Evolutionary conservation across 2,888 invertebrate genomes (phyloP).

Genomic region (Eristalis pertinax): DNA sequence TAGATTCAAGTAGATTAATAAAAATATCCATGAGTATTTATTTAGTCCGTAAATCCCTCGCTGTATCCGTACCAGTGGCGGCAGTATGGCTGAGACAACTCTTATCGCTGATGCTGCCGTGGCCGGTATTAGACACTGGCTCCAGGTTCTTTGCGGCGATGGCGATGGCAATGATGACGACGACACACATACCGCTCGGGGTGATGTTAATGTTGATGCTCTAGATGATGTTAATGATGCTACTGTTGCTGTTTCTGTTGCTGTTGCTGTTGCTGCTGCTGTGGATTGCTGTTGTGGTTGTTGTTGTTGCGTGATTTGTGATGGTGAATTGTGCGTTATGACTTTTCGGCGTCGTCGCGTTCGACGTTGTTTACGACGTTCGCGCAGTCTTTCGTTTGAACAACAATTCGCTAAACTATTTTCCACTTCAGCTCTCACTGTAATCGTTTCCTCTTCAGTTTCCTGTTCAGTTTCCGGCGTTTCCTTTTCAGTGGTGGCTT

Average conservation of each 20-base stretch:
- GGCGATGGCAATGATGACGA: conserved; percentile 25
- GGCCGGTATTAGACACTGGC: conserved; percentile 52
- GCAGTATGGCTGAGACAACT: conserved; percentile 67
- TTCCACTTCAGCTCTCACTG: background rate
- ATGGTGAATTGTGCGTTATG: conserved; percentile 28
- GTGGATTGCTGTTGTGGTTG: conserved; percentile 7
- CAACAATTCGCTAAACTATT: conserved; percentile 53
- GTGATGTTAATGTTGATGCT: conserved; percentile 60
- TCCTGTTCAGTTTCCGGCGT: background rate
- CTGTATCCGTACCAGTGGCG: conserved; percentile 73
- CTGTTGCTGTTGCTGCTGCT: conserved; percentile 47
- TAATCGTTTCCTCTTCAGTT: background rate
- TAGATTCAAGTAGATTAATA: conserved; percentile 81
- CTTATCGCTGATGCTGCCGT: conserved; percentile 57
- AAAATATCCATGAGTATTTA: conserved; percentile 82
- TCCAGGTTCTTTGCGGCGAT: conserved; percentile 57
- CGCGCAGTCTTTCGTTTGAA: conserved; percentile 78
- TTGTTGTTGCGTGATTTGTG: conserved; percentile 2
- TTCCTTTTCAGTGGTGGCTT: background rate
- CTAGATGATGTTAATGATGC: conserved; percentile 61
- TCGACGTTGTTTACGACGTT: conserved; percentile 77
- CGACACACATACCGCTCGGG: conserved; percentile 19
- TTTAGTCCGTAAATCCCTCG: conserved; percentile 78
- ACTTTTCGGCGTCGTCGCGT: conserved; percentile 78
- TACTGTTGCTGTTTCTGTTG: conserved; percentile 45